phyloP scores from a whole-genome alignment of 2,113 vertebrate species.

The Phaethon lepturus region DNA sequence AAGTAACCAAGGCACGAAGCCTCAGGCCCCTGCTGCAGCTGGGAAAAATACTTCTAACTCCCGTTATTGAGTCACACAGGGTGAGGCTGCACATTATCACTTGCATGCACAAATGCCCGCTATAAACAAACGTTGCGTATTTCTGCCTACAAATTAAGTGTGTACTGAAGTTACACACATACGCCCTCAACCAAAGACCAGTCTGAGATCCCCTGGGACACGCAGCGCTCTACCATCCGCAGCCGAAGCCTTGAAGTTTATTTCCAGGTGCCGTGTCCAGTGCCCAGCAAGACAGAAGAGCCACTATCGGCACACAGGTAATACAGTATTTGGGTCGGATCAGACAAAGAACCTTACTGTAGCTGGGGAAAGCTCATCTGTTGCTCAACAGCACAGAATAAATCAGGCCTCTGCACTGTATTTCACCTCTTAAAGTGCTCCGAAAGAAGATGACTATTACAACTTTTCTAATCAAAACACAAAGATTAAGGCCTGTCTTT shows the following conservation, averaged over 20 bases:
- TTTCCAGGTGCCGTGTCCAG: not conserved
- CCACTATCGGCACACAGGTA: fast-evolving
- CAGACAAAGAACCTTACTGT: not conserved
- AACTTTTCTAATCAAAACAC: not conserved
- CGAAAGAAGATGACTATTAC: not conserved
- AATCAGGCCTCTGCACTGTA: not conserved
- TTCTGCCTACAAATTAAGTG: not conserved
- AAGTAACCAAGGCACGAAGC: too few relatives aligned
- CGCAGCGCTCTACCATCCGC: not conserved
- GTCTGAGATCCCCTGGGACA: not conserved
- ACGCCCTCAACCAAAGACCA: not conserved
- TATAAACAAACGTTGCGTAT: not conserved
- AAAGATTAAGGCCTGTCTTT: not conserved
- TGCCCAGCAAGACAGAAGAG: not conserved
- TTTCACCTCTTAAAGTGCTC: not conserved
- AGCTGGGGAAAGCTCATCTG: not conserved
- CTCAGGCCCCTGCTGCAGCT: not conserved
- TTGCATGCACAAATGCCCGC: not conserved
- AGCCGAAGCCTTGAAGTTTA: not conserved
- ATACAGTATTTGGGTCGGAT: fast-evolving
- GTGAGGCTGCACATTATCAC: not conserved
- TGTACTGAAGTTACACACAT: fast-evolving
- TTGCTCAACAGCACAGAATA: not conserved
- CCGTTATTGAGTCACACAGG: not conserved
- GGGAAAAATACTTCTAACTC: not conserved